These are phyloP conservation scores for Proisotoma minuta DNA, from an alignment of 2,888 invertebrate genomes.

Conservation along the genomic window DNA sequence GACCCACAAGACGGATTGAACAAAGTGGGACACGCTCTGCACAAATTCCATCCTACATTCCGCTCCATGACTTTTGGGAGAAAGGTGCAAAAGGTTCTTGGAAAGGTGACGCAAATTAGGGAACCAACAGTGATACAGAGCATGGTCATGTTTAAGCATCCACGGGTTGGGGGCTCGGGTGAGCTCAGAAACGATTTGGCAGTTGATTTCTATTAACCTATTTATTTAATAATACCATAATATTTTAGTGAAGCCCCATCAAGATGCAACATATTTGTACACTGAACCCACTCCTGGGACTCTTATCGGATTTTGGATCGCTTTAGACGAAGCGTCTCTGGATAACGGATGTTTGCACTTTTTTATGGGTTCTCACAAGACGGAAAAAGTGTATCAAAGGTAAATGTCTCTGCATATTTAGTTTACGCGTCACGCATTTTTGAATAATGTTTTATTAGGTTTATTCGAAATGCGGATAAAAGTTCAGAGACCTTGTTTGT, in stretches of 20 bases:
- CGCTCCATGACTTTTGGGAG: constrained; percentile 76
- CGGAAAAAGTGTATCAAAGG: constrained; percentile 55
- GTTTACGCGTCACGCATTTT: background rate
- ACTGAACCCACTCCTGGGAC: constrained; percentile 69
- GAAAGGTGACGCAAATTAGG: constrained; percentile 62
- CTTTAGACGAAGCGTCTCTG: constrained; percentile 83
- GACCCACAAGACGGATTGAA: constrained; percentile 62
- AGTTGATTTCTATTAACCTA: background rate
- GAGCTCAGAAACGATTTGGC: constrained; percentile 38
- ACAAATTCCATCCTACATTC: constrained; percentile 74
- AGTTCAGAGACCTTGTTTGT: constrained; percentile 59
- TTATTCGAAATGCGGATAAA: constrained; percentile 66
- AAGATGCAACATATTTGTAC: constrained; percentile 82
- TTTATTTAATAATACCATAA: background rate
- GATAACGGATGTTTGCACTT: constrained; percentile 96
- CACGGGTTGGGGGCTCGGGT: constrained; percentile 84
- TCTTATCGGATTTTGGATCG: constrained; percentile 89
- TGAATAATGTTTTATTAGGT: constrained; percentile 51
- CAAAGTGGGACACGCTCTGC: constrained; percentile 85
- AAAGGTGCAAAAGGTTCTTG: constrained; percentile 71
- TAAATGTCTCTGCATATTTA: constrained; percentile 1
- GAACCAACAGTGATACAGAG: constrained; percentile 87
- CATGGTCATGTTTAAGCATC: constrained; percentile 98
- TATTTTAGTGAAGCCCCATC: constrained; percentile 65
- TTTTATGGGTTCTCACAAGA: constrained; percentile 83